Evolutionary conservation across 2,797 vertebrate species (phyloP).

Genomic region (Myoxocephalus aenaeus): DNA sequence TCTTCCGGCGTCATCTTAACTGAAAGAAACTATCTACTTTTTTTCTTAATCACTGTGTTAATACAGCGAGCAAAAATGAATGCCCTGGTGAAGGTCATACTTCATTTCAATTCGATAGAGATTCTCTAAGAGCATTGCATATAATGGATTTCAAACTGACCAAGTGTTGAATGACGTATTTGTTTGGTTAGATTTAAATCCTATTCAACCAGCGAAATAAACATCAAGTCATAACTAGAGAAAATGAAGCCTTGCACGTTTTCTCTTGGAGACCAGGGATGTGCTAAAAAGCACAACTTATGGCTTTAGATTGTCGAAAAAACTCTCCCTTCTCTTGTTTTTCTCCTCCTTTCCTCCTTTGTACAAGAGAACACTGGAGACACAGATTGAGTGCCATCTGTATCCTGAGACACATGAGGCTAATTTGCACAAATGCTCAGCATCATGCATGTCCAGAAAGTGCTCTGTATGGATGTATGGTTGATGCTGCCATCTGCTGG

Average conservation of each 20-base stretch:
- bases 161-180: neutral
- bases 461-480: conserved; percentile 39
- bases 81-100: conserved; percentile 27
- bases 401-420: conserved; percentile 66
- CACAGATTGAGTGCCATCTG: conserved; percentile 77
- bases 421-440: conserved; percentile 68
- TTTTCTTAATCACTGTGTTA: conserved; percentile 25
- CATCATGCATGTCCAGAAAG: conserved; percentile 45
- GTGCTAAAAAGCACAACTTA: conserved; percentile 25
- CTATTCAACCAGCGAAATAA: neutral
- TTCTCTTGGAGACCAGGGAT: conserved; percentile 20
- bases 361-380: conserved; percentile 53
- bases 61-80: conserved; percentile 14
- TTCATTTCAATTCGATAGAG: conserved; percentile 1
- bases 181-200: conserved; percentile 16
- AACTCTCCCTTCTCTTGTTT: conserved; percentile 16
- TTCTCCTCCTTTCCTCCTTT: conserved; percentile 38
- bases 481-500: conserved; percentile 78
- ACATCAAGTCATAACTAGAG: conserved; percentile 8
- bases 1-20: conserved; percentile 5
- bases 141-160: conserved; percentile 19
- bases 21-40: conserved; percentile 16
- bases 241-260: neutral
- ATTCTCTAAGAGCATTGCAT: conserved; percentile 22
- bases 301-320: conserved; percentile 36